Evolutionary conservation across 2,888 invertebrate genomes (phyloP).

Genomic region (Calliopum simillimum): DNA sequence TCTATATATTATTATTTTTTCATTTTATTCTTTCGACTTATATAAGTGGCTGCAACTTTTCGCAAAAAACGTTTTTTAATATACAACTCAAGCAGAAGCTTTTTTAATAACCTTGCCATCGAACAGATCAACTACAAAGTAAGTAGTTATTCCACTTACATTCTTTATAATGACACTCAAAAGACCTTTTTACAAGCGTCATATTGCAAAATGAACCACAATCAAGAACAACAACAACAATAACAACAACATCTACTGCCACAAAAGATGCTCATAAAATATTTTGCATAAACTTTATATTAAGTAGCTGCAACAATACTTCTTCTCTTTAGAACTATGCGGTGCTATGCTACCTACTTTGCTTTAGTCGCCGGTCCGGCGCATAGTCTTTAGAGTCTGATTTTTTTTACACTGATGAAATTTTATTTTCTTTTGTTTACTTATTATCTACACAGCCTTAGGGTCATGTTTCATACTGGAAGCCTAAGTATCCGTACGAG

Average conservation of each 20-base stretch:
- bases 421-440: not conserved
- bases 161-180: conserved; percentile 7
- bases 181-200: conserved; percentile 5
- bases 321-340: not conserved
- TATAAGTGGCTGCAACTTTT: too few species aligned
- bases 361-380: too few species aligned
- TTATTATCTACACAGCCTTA: too few species aligned
- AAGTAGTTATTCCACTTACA: too few species aligned
- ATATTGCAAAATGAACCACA: conserved; percentile 18
- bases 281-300: conserved; percentile 10
- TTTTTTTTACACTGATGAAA: not conserved
- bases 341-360: too few species aligned
- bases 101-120: not conserved
- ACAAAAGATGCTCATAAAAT: not conserved
- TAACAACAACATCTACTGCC: not conserved
- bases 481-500: too few species aligned
- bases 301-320: conserved; percentile 1
- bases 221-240: not conserved
- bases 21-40: too few species aligned
- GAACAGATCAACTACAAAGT: too few species aligned
- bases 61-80: not conserved
- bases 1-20: too few species aligned
- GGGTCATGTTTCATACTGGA: too few species aligned
- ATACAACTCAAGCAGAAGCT: not conserved
- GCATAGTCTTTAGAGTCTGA: too few species aligned